These are phyloP conservation scores for Fregata magnificens DNA, from an alignment of 2,113 vertebrate species.

Conservation along the genomic window DNA sequence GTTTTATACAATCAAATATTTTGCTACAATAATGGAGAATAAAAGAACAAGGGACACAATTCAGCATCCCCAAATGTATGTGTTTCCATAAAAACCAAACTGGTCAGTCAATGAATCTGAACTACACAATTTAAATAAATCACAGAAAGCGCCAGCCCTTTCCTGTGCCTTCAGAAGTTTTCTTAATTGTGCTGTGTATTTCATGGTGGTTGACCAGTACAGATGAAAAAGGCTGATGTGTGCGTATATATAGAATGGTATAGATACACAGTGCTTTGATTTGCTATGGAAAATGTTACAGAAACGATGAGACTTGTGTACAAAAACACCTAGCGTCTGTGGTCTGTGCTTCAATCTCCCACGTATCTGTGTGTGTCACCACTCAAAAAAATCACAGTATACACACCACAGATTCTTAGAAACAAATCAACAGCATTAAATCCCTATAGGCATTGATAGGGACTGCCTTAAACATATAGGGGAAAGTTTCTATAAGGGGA, in stretches of 20 bases:
- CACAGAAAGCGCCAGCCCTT: not conserved
- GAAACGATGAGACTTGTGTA: not conserved
- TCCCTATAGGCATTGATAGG: not conserved
- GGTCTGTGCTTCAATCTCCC: not conserved
- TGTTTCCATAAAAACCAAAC: not conserved
- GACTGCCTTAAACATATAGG: not conserved
- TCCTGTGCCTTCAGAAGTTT: conserved; percentile 29
- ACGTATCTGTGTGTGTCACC: not conserved
- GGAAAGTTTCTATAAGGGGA: not conserved
- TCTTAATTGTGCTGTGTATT: conserved; percentile 23
- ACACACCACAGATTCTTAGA: not conserved
- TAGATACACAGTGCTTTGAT: conserved; percentile 27
- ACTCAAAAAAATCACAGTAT: not conserved
- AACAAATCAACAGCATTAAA: conserved; percentile 8
- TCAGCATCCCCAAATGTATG: not conserved
- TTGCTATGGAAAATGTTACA: conserved; percentile 27
- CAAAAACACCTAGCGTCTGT: not conserved
- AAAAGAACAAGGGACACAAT: not conserved
- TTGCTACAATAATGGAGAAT: not conserved
- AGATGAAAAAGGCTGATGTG: not conserved
- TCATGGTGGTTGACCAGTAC: not conserved
- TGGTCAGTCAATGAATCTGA: conserved; percentile 7
- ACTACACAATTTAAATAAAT: conserved; percentile 31
- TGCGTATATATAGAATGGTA: not conserved
- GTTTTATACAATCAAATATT: conserved; percentile 47